Base-by-base conservation (phyloP, 1,140 invertebrate species). In the Microplitis demolitor region DNA sequence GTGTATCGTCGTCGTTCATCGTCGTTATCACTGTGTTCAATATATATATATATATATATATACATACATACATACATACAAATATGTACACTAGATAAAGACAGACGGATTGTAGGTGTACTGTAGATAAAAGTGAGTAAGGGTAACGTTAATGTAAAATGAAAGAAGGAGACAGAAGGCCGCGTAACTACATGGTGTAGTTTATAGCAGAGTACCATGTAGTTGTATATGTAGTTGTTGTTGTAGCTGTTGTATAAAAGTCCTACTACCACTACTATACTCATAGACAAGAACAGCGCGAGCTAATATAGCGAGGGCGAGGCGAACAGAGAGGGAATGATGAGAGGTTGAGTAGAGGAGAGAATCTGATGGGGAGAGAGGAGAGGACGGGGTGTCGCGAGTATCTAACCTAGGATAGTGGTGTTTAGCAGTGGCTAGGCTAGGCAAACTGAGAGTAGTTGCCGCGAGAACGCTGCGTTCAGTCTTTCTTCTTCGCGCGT, bases 391-490 rank as follows among this genome's bases (percentile, higher is more conserved):
- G 56, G 16, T 62, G 24, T 73, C 34, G 62, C 37, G 67, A 61
- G 67, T 60, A 71, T 83, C 83, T 84, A 84, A 83, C 83, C 83
- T 84, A 84, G 82, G 83, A 80, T 84, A 83, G 83, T 76, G 77
- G 81, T 80, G 81, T 83, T 83, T 84, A 83, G 82, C 77, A 74
- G 81, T 76, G 77, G 82, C 82, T 84, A 85, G 79, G 76, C 83
- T 83, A 85, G 83, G 82, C 81, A 79, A 84, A 82, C 78, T 77
- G 78, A 78, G 81, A 71, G 77, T 45, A 45, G 39, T 72, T 62
- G 76, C 74, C 66, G 80, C 76, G 33, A 78, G 76, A 78, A 78
- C 78, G 74, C 77, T 75, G 79, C 78, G 81, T 75, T 84, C 83
- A 85, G 84, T 84, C 78, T 79, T 85, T 69, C 70, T 75, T 81